Evolutionary conservation across 2,888 invertebrate genomes (phyloP).

Genomic region (Trichopria drosophilae): DNA sequence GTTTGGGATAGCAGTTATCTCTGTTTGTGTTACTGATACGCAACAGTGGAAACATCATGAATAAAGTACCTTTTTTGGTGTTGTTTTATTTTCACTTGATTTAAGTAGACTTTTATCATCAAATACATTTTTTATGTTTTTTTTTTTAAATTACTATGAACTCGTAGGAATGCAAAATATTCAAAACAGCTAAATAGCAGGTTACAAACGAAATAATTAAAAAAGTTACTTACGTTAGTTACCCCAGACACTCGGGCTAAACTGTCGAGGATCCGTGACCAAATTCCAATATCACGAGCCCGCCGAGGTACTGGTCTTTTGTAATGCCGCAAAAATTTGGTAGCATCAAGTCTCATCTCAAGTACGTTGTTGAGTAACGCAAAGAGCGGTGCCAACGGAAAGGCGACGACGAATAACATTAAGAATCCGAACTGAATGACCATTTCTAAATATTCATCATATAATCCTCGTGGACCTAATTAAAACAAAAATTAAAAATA

Average conservation of each 20-base stretch:
- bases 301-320: constrained; percentile 74
- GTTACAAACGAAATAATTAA: no score
- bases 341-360: constrained; percentile 82
- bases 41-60: no score
- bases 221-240: constrained; percentile 69
- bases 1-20: no score
- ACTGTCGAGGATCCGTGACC: constrained; percentile 75
- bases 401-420: constrained; percentile 83
- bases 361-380: constrained; percentile 81
- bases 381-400: constrained; percentile 81
- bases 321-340: constrained; percentile 75
- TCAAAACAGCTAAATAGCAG: no score
- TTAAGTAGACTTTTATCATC: no score
- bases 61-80: no score
- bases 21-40: no score
- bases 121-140: no score
- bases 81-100: no score
- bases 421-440: constrained; percentile 86
- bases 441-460: constrained; percentile 86
- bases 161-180: no score
- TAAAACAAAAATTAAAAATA: constrained; percentile 10
- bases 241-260: constrained; percentile 76
- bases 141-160: no score
- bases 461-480: constrained; percentile 68
- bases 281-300: constrained; percentile 77